Conservation (phyloP, 2,797 vertebrate genomes). For the Nannoperca obscura region DNA sequence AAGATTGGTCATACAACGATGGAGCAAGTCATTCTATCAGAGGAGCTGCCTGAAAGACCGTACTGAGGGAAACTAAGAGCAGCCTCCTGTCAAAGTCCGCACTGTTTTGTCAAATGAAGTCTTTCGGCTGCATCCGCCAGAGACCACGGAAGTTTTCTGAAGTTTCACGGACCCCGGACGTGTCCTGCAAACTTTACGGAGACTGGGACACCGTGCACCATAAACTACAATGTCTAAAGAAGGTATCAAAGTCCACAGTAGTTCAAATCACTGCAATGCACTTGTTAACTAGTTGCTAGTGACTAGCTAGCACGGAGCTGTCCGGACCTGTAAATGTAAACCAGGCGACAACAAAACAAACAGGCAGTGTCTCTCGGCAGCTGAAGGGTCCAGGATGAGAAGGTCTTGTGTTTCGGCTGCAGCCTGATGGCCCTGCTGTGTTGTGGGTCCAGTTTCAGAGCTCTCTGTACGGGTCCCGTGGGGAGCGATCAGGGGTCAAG, state of each 20-base stretch:
- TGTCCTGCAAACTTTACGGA: not conserved
- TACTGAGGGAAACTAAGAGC: not conserved
- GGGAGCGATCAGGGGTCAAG: slow-evolving; percentile 85
- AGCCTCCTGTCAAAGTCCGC: not conserved
- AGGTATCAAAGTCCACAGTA: slow-evolving; percentile 10
- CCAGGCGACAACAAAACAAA: not conserved
- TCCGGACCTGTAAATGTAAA: not conserved
- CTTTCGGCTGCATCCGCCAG: not conserved
- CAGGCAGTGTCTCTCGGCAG: too few species aligned
- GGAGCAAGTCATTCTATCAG: not conserved
- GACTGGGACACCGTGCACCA: not conserved
- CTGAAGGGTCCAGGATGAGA: too few species aligned
- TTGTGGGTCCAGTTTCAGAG: slow-evolving; percentile 77
- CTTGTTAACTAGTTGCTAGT: not conserved
- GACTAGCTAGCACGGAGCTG: not conserved
- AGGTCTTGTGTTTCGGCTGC: not conserved
- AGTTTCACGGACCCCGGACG: not conserved
- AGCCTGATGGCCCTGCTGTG: not conserved
- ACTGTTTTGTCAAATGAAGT: too few species aligned
- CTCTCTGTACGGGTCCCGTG: slow-evolving; percentile 82
- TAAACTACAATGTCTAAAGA: not conserved
- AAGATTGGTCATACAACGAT: not conserved
- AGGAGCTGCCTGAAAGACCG: not conserved
- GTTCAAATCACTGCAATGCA: not conserved
- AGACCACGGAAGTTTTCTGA: not conserved